These are phyloP conservation scores for Ivindomyrus marchei DNA, from an alignment of 2,113 vertebrate genomes.

Conservation along the genomic window DNA sequence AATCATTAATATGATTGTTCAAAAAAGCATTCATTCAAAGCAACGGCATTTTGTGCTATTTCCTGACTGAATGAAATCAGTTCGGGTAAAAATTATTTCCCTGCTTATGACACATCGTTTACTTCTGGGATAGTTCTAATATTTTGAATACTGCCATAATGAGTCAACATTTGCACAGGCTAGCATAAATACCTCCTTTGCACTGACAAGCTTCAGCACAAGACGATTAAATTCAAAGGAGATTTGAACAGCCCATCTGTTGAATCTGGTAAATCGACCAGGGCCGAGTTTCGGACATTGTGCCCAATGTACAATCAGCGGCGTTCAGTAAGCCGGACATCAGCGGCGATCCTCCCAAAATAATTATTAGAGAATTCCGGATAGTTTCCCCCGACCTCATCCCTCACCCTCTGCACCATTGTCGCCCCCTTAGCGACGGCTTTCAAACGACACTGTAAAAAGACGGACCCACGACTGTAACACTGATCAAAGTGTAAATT, in stretches of 20 bases:
- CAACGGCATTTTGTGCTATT: slow-evolving; percentile 30
- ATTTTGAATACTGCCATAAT: slow-evolving; percentile 20
- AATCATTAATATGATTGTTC: slow-evolving; percentile 39
- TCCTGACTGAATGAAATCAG: neutral
- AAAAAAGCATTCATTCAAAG: slow-evolving; percentile 35
- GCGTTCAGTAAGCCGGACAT: neutral
- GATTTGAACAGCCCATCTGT: slow-evolving; percentile 2
- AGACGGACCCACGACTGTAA: neutral
- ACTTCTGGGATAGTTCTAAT: slow-evolving; percentile 14
- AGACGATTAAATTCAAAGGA: slow-evolving; percentile 19
- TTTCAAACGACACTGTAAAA: slow-evolving; percentile 1
- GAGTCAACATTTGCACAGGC: slow-evolving; percentile 24
- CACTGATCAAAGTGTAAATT: slow-evolving; percentile 27
- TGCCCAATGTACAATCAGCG: neutral
- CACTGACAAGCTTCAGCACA: slow-evolving; percentile 26
- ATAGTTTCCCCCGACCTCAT: too few relatives aligned
- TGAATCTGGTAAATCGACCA: neutral
- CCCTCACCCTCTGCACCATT: neutral
- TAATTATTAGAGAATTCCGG: neutral
- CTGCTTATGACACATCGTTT: neutral
- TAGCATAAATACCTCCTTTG: slow-evolving; percentile 34
- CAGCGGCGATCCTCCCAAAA: neutral
- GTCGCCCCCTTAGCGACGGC: neutral
- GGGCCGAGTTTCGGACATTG: neutral
- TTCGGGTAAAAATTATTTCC: slow-evolving; percentile 11